Conservation (phyloP, 2,797 vertebrate species). For the Anguilla pacifica region DNA sequence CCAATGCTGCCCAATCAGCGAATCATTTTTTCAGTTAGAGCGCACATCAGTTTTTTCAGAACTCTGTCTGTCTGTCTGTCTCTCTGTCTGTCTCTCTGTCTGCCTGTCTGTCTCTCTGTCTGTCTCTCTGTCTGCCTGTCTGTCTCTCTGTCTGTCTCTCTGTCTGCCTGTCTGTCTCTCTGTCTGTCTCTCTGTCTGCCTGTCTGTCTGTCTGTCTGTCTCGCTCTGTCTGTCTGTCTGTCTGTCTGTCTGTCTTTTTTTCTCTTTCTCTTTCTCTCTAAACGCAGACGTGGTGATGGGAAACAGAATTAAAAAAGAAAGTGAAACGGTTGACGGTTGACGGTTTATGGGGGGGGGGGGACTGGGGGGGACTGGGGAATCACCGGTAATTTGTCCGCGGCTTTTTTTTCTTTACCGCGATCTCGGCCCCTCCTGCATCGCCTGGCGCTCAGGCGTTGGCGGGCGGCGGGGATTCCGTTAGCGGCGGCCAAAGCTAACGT, state of each 20-base stretch:
- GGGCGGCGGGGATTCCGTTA: neutral
- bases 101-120: neutral
- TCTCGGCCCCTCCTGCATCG: neutral
- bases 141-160: no score
- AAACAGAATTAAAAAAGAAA: no score
- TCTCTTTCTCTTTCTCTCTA: neutral
- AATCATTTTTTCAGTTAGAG: neutral
- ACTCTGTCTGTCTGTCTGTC: neutral
- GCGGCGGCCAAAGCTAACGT: neutral
- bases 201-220: no score
- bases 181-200: no score
- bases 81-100: neutral
- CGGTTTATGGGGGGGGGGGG: no score
- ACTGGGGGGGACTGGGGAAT: neutral
- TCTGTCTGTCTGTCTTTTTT: neutral
- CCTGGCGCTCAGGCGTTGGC: neutral
- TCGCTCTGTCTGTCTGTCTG: neutral
- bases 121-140: no score
- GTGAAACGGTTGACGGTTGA: no score
- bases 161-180: no score
- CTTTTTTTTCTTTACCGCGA: neutral
- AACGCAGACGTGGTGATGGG: no score
- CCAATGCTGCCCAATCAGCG: neutral
- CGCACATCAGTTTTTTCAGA: neutral
- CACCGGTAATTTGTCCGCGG: neutral